Evolutionary conservation across 1,140 invertebrate species (phyloP).

Genomic region (Phenacoccus solenopsis): DNA sequence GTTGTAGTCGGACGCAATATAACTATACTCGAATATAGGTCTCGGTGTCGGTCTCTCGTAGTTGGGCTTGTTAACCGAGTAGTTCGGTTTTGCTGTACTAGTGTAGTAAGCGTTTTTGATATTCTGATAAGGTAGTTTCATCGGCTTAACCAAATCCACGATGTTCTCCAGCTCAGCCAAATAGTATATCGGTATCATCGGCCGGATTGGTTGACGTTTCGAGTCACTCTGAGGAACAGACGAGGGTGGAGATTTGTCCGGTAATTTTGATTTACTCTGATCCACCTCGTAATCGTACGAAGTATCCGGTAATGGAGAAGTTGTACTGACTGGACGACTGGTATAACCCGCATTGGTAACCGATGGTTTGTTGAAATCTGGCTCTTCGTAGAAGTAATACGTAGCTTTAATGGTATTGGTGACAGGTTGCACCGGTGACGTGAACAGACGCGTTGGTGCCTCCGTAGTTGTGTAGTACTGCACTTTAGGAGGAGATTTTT

Average conservation of each 20-base stretch:
- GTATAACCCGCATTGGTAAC: background rate
- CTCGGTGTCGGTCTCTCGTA: conserved; percentile 22
- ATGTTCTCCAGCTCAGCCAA: conserved; percentile 2
- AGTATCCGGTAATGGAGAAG: background rate
- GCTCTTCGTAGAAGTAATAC: conserved; percentile 32
- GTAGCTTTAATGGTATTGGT: conserved; percentile 24
- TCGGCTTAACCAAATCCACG: background rate
- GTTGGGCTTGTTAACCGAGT: conserved; percentile 8
- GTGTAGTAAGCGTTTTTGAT: background rate
- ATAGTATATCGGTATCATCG: conserved; percentile 9
- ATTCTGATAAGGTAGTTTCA: background rate
- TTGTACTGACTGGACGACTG: background rate
- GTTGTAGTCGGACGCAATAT: conserved; percentile 27
- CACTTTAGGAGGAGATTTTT: background rate
- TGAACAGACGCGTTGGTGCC: too few species aligned
- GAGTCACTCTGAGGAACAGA: background rate
- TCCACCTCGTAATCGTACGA: background rate
- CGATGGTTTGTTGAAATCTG: conserved; percentile 16
- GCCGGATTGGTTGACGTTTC: background rate
- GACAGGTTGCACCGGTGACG: background rate
- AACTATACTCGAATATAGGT: conserved; percentile 30
- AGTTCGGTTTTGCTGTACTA: conserved; percentile 9
- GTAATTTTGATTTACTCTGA: background rate
- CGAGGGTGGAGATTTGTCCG: background rate
- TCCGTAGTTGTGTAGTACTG: conserved; percentile 3